Percentiles rank a stretch among this genome's conserved stretches.
Conservation (phyloP, 1,140 invertebrate genomes). For the Eufriesea mexicana region DNA sequence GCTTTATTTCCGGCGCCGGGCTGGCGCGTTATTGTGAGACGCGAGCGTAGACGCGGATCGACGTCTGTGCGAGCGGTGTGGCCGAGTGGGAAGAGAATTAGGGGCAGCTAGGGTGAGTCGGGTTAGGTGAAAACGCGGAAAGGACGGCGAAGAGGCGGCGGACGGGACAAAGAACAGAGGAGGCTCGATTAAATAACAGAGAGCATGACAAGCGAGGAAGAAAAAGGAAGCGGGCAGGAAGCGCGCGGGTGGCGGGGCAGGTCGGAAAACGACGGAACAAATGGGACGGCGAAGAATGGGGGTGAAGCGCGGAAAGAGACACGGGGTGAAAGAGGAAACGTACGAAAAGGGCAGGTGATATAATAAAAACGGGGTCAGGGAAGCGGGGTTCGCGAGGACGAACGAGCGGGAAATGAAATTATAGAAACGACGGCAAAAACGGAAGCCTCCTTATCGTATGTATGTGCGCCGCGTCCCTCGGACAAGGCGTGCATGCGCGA, state of each 20-base stretch:
- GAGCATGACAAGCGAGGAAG: slow-evolving; percentile 5
- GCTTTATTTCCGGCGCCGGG: slow-evolving; percentile 42
- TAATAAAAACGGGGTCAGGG: neutral
- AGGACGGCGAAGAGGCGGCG: neutral
- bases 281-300: neutral
- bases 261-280: neutral
- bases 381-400: neutral
- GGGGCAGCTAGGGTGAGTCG: neutral
- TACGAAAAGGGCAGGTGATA: neutral
- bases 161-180: neutral
- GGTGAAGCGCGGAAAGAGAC: too few relatives aligned
- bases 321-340: neutral
- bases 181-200: slow-evolving; percentile 30
- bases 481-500: neutral
- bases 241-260: too few relatives aligned
- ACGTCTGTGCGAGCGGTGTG: slow-evolving; percentile 5
- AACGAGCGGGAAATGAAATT: slow-evolving; percentile 4
- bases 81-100: slow-evolving; percentile 8
- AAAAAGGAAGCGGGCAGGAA: neutral
- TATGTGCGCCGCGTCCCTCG: neutral
- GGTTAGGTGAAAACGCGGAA: neutral
- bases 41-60: slow-evolving; percentile 4
- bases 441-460: neutral
- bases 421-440: slow-evolving; percentile 1
- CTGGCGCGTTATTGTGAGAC: slow-evolving; percentile 42